Base-by-base conservation (phyloP, 2,113 vertebrate genomes). In the Spea bombifrons region DNA sequence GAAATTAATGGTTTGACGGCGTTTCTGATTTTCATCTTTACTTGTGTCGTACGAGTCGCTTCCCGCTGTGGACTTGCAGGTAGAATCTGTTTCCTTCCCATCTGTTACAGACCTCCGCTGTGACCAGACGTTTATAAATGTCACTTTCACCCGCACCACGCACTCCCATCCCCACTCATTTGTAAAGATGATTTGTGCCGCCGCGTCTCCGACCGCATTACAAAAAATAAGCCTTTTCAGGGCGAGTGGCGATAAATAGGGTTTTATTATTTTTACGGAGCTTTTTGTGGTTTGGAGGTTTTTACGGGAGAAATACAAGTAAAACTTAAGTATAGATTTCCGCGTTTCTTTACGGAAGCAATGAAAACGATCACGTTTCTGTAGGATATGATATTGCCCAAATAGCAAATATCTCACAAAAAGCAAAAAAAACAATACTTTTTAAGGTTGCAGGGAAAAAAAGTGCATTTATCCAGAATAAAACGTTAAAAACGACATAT, bases 61-160 rank as follows among this genome's bases (percentile, higher is more conserved):
- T 81, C 61, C 50, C 64, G 50, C 79, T 84, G 73, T 78, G 81
- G 71, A 46, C 44, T 6, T 78, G 52, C 76, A 49, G 75, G 64
- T 82, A 59, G 79, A 82, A 76, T 83, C 73, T 87, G 72, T 80
- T 84, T 68, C 75, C 46, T 8, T 83, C 48, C 83, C 84, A 82
- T 84, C 84, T 86, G 84, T 66, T 82, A 47, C 10, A 83, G 83
- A 50, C 81, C 74, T 72, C 82, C 49, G 13, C 52, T 78, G 82
- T 59, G 82, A 65, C 75, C 55, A 71, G 71, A 7, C 16, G 53
- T 66, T 85, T 83, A 68, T 75, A 48, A 76, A 66, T 82, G 76
- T 80, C 68, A 75, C 55, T 55, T 80, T 84, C 83, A 59, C 71
- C 83, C 12, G 83, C 81, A 74, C 80, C 78, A 83, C 84, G 80